phyloP scores from a whole-genome alignment of 2,888 invertebrate species.

The Teinopalpus imperialis region DNA sequence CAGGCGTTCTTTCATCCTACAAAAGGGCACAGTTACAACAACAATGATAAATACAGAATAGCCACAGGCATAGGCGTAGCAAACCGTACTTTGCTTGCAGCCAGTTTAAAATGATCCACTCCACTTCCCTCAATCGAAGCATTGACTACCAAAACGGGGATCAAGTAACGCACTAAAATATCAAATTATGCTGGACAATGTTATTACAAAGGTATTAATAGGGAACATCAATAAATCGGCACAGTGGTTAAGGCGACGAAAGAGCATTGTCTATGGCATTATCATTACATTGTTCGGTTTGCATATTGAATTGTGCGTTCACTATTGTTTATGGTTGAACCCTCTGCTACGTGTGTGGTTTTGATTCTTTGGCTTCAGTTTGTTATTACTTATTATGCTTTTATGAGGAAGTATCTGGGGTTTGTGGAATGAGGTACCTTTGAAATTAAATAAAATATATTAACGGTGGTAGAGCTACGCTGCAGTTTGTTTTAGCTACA shows the following conservation, averaged over 20 bases:
- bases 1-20: conserved; percentile 42
- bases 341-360: conserved; percentile 71
- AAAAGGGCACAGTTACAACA: conserved; percentile 63
- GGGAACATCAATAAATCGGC: conserved; percentile 73
- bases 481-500: too few relatives aligned
- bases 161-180: conserved; percentile 39
- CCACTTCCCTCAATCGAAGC: conserved; percentile 31
- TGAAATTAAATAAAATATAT: conserved; percentile 19
- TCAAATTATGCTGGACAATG: conserved; percentile 49
- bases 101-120: conserved; percentile 46
- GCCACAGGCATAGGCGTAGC: conserved; percentile 62
- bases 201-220: conserved; percentile 69
- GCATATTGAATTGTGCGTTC: conserved; percentile 79
- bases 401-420: conserved; percentile 1
- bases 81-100: conserved; percentile 44
- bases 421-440: not conserved
- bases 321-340: conserved; percentile 66
- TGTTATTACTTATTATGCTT: conserved; percentile 19
- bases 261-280: conserved; percentile 72
- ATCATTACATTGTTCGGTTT: conserved; percentile 77
- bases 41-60: conserved; percentile 68
- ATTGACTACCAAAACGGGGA: conserved; percentile 29
- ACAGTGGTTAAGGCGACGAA: conserved; percentile 77
- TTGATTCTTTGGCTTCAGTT: conserved; percentile 14
- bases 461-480: too few relatives aligned